Conservation (phyloP, 2,888 invertebrate species). For the Leptinotarsa peninsularis region DNA sequence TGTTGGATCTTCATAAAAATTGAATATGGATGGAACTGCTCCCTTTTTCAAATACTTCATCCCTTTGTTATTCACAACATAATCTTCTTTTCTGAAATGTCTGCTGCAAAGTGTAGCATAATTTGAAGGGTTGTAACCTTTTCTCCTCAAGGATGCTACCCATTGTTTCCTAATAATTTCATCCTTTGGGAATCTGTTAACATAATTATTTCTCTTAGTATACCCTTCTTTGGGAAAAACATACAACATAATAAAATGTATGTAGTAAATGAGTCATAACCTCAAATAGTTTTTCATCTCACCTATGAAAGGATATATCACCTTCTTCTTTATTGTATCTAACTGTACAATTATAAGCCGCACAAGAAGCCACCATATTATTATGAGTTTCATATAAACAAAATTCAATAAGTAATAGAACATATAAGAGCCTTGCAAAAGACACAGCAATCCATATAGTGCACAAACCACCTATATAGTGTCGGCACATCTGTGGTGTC, state of each 20-base stretch:
- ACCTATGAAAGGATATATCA: neutral
- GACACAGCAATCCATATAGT: too few species aligned
- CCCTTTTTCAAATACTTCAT: neutral
- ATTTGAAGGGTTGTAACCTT: neutral
- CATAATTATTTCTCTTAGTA: neutral
- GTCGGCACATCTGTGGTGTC: too few species aligned
- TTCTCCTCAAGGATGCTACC: neutral
- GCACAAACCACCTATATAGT: too few species aligned
- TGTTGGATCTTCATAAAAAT: constrained; percentile 1
- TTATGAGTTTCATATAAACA: neutral
- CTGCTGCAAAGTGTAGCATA: neutral
- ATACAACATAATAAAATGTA: neutral
- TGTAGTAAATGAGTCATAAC: neutral
- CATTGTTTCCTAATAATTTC: neutral
- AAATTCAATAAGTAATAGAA: too few species aligned
- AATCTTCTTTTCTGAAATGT: neutral
- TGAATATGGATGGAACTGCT: neutral
- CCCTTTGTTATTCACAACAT: neutral
- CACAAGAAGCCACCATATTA: neutral
- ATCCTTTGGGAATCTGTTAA: neutral
- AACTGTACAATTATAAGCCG: neutral
- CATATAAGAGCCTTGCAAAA: too few species aligned
- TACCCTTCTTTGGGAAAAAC: neutral
- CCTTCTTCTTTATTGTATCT: constrained; percentile 2
- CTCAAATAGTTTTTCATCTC: neutral